A percentile compares a stretch with the other conserved stretches of the same genome.
Conservation (phyloP, 1,140 invertebrate species). For the Coelopa frigida region DNA sequence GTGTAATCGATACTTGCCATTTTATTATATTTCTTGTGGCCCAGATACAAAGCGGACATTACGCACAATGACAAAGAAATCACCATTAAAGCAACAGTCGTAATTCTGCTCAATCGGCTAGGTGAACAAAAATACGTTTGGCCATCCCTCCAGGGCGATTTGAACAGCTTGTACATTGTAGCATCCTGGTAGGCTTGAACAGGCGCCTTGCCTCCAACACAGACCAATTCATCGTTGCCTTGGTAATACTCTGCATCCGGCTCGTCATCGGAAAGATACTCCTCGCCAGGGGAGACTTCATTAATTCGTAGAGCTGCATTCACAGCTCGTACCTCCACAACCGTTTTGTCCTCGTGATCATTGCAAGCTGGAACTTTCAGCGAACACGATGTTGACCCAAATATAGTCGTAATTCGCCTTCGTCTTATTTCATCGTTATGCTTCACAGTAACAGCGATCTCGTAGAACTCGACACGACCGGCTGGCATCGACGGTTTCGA, state of each 20-base stretch:
- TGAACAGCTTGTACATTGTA: background rate
- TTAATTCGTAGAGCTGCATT: slow-evolving; percentile 8
- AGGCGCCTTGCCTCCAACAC: background rate
- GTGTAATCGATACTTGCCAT: slow-evolving; percentile 5
- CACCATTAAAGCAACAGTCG: slow-evolving; percentile 3
- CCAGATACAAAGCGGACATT: slow-evolving; percentile 4
- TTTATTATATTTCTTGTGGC: slow-evolving; percentile 6
- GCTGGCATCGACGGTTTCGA: slow-evolving; percentile 7
- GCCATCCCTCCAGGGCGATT: slow-evolving; percentile 3
- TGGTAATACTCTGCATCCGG: background rate
- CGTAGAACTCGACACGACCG: slow-evolving; percentile 14
- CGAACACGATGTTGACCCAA: background rate
- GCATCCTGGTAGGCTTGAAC: background rate
- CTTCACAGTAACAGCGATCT: slow-evolving; percentile 7
- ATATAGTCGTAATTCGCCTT: slow-evolving; percentile 2
- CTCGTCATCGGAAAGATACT: background rate
- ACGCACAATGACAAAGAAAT: slow-evolving; percentile 4
- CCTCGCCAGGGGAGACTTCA: slow-evolving; percentile 11
- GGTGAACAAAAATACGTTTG: slow-evolving; percentile 1
- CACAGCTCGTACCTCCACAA: slow-evolving; percentile 7
- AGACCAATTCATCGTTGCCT: slow-evolving; percentile 5
- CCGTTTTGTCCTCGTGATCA: slow-evolving; percentile 1
- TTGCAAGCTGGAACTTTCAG: slow-evolving; percentile 8
- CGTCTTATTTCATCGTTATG: slow-evolving; percentile 1
- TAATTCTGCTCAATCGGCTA: slow-evolving; percentile 5